Evolutionary conservation across 2,113 vertebrate genomes (phyloP).

Genomic region (Hippopotamus amphibius): DNA sequence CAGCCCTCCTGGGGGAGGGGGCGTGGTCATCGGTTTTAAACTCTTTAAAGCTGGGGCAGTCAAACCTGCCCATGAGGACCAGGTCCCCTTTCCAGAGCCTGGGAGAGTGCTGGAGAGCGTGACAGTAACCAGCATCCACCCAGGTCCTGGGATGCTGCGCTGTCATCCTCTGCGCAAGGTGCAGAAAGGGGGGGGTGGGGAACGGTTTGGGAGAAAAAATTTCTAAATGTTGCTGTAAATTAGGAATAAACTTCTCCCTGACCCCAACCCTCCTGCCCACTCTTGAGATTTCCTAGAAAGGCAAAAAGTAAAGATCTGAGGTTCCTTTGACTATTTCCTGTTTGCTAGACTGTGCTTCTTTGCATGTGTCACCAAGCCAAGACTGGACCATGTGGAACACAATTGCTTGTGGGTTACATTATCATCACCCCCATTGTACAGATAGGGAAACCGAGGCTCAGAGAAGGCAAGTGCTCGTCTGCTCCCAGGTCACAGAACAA

Average conservation of each 20-base stretch:
- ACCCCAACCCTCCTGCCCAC: background rate
- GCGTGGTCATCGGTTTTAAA: background rate
- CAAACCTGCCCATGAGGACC: background rate
- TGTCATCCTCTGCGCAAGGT: background rate
- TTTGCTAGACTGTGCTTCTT: background rate
- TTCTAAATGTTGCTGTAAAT: background rate
- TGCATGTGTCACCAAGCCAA: background rate
- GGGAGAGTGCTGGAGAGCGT: background rate
- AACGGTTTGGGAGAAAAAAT: too few species aligned
- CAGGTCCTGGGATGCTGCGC: background rate
- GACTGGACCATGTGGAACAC: background rate
- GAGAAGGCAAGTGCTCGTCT: background rate
- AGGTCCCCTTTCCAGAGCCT: background rate
- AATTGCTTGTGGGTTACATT: background rate
- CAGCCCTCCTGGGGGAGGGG: background rate
- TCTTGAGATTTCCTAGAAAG: background rate
- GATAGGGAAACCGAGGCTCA: background rate
- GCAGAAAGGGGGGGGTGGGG: background rate
- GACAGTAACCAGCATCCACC: background rate
- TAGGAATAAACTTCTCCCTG: background rate
- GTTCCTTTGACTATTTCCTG: too few species aligned
- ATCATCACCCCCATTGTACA: background rate
- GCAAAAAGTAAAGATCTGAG: background rate
- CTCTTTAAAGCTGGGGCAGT: background rate
- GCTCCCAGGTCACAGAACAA: background rate